A percentile compares a stretch with the other conserved stretches of the same genome.
Evolutionary conservation across 2,113 vertebrate species (phyloP).

Genomic region (Psilopsiagon aymara): DNA sequence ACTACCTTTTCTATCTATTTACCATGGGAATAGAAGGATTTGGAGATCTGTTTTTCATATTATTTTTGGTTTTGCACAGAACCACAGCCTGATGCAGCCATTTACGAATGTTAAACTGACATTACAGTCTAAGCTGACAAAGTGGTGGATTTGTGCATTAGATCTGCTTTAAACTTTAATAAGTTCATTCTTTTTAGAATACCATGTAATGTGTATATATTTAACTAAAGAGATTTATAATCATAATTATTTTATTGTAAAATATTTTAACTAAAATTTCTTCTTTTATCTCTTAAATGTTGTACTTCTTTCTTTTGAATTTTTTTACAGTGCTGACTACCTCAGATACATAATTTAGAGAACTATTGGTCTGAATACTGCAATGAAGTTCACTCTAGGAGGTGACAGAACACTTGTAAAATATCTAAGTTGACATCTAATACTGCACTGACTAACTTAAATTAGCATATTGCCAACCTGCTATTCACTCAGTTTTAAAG

Average conservation of each 20-base stretch:
- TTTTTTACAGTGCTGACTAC: slow-evolving; percentile 47
- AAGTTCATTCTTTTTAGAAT: slow-evolving; percentile 81
- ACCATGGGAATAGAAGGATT: slow-evolving; percentile 66
- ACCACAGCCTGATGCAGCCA: slow-evolving; percentile 69
- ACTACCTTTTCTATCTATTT: slow-evolving; percentile 71
- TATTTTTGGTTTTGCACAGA: slow-evolving; percentile 79
- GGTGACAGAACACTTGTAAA: neutral
- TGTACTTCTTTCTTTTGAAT: slow-evolving; percentile 72
- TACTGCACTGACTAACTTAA: neutral
- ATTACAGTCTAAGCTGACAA: slow-evolving; percentile 66
- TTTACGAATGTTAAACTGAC: slow-evolving; percentile 81
- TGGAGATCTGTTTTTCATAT: slow-evolving; percentile 65
- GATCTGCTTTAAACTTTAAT: slow-evolving; percentile 75
- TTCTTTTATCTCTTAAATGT: slow-evolving; percentile 75
- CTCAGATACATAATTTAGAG: neutral
- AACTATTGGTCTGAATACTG: neutral
- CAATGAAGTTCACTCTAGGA: neutral
- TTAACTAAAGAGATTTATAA: slow-evolving; percentile 91
- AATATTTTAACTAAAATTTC: slow-evolving; percentile 85
- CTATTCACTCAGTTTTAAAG: neutral
- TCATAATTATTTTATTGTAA: slow-evolving; percentile 90
- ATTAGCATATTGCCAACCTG: neutral
- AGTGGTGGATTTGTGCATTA: slow-evolving; percentile 74
- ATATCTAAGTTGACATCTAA: neutral
- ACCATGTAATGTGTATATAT: slow-evolving; percentile 86